phyloP scores from a whole-genome alignment of 2,113 vertebrate species.

The Phainopepla nitens region DNA sequence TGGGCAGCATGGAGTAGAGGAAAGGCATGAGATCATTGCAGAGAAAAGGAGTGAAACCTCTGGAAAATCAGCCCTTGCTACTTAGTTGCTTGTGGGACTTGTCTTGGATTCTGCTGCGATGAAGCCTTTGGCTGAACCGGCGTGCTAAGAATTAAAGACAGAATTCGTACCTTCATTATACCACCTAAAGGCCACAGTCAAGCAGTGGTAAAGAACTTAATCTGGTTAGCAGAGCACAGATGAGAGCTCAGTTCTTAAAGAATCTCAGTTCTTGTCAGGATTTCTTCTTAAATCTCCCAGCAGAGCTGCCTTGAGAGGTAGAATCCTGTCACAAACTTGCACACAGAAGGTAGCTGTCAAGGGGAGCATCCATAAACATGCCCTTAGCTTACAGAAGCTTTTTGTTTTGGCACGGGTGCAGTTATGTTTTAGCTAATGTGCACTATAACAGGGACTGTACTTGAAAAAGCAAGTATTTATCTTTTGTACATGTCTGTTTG shows the following conservation, averaged over 20 bases:
- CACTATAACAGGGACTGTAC: neutral
- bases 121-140: neutral
- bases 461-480: neutral
- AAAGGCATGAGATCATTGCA: fast-evolving
- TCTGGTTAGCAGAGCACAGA: neutral
- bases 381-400: neutral
- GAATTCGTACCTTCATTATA: neutral
- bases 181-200: neutral
- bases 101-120: neutral
- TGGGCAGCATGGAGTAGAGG: neutral
- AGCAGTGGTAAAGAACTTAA: neutral
- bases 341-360: neutral
- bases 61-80: neutral
- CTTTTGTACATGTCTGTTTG: neutral
- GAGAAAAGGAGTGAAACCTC: neutral
- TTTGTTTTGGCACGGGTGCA: neutral
- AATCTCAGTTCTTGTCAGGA: neutral
- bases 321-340: neutral
- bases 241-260: neutral
- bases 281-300: neutral
- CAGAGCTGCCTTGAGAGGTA: neutral
- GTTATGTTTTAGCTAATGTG: neutral
- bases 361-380: neutral
- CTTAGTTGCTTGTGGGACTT: neutral
- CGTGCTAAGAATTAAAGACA: neutral